Evolutionary conservation across 2,113 vertebrate genomes (phyloP).

Genomic region (Bos indicus): DNA sequence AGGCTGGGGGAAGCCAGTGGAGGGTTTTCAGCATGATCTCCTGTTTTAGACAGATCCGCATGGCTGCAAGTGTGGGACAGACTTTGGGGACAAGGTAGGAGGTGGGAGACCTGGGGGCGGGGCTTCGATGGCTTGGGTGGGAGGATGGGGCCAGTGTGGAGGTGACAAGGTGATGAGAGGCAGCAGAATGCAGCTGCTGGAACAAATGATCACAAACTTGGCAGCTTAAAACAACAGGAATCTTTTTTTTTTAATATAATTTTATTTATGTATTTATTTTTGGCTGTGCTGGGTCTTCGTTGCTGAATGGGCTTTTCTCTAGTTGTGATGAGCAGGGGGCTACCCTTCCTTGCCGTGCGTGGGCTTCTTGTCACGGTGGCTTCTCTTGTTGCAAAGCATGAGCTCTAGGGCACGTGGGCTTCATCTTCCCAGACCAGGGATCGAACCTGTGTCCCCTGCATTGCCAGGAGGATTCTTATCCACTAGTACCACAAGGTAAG

Average conservation of each 20-base stretch:
- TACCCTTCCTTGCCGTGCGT: accelerated
- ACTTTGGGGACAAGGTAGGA: neutral
- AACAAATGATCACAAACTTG: neutral
- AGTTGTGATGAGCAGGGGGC: neutral
- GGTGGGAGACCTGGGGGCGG: no score
- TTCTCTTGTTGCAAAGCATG: neutral
- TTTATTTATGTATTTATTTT: neutral
- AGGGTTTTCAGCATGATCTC: neutral
- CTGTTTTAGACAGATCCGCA: neutral
- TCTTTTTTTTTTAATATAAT: neutral
- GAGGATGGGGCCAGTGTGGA: neutral
- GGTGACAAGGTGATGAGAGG: neutral
- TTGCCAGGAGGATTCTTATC: neutral
- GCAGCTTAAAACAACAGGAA: neutral
- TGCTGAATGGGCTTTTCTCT: neutral
- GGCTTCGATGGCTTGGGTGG: neutral
- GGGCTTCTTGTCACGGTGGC: neutral
- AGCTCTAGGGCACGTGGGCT: neutral
- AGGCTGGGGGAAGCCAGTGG: neutral
- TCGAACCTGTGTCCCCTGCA: neutral
- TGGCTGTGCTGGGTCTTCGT: neutral
- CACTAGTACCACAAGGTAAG: neutral
- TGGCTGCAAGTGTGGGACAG: neutral
- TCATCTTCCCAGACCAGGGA: neutral
- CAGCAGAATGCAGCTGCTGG: neutral